Evolutionary conservation across 2,113 vertebrate genomes (phyloP).

Genomic region (Numida meleagris): DNA sequence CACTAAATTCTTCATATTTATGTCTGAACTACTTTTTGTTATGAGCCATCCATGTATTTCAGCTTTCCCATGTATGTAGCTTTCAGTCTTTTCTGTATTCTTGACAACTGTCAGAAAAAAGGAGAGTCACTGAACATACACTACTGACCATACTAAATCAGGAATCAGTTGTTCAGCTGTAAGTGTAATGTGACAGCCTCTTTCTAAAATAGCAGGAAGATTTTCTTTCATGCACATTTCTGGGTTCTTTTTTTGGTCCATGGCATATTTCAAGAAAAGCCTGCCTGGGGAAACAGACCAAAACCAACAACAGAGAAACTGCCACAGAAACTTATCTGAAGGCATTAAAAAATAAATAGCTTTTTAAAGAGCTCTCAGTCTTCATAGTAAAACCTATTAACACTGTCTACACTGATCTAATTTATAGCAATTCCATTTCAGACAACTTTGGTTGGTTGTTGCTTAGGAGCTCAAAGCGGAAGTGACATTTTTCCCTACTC

Average conservation of each 20-base stretch:
- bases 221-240: conserved; percentile 2
- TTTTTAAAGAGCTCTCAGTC: neutral
- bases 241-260: neutral
- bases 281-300: neutral
- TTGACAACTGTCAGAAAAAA: neutral
- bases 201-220: conserved; percentile 11
- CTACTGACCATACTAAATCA: conserved; percentile 5
- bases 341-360: neutral
- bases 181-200: conserved; percentile 25
- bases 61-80: neutral
- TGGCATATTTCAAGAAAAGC: neutral
- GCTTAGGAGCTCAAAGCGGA: neutral
- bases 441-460: neutral
- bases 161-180: neutral
- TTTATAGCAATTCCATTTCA: neutral
- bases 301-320: neutral
- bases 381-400: neutral
- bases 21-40: neutral
- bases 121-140: neutral
- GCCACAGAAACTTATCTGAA: neutral
- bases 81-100: neutral
- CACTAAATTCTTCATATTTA: neutral
- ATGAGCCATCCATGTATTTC: neutral
- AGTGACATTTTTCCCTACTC: neutral
- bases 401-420: neutral